phyloP scores from a whole-genome alignment of 2,888 invertebrate genomes.

The Phyto melanocephala region DNA sequence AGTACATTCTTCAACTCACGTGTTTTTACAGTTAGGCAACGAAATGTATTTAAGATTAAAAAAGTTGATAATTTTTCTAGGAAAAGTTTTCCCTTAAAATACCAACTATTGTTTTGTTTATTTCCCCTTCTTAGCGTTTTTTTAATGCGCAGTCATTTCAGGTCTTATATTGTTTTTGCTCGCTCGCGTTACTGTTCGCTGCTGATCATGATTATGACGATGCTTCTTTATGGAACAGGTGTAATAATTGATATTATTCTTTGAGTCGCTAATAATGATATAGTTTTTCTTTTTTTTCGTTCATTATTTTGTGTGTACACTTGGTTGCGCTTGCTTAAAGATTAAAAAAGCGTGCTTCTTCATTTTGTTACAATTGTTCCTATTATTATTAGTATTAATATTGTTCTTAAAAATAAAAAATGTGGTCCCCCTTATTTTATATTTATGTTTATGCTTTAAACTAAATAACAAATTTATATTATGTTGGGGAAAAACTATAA shows the following conservation, averaged over 20 bases:
- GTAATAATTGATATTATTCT: slow-evolving; percentile 78
- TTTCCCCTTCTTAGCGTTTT: neutral
- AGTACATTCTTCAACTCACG: no score
- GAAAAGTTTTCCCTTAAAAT: slow-evolving; percentile 15
- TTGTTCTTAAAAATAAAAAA: slow-evolving; percentile 17
- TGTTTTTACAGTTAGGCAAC: neutral
- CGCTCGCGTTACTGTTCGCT: slow-evolving; percentile 33
- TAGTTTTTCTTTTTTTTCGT: neutral
- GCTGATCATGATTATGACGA: slow-evolving; percentile 29
- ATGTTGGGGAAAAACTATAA: slow-evolving; percentile 22
- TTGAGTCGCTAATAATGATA: slow-evolving; percentile 69
- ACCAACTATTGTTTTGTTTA: neutral
- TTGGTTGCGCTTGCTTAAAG: slow-evolving; percentile 63
- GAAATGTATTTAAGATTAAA: slow-evolving; percentile 34
- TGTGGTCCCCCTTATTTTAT: slow-evolving; percentile 43
- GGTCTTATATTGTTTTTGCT: slow-evolving; percentile 28
- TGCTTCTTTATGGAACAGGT: slow-evolving; percentile 70
- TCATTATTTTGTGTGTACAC: slow-evolving; percentile 49
- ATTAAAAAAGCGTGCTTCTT: slow-evolving; percentile 59
- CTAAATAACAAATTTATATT: slow-evolving; percentile 39
- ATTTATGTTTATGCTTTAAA: slow-evolving; percentile 26
- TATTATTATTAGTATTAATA: slow-evolving; percentile 24
- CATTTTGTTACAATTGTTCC: slow-evolving; percentile 50
- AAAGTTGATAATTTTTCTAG: slow-evolving; percentile 42
- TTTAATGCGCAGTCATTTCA: slow-evolving; percentile 22